phyloP scores from a whole-genome alignment of 1,140 invertebrate species.

The Papilio polytes region DNA sequence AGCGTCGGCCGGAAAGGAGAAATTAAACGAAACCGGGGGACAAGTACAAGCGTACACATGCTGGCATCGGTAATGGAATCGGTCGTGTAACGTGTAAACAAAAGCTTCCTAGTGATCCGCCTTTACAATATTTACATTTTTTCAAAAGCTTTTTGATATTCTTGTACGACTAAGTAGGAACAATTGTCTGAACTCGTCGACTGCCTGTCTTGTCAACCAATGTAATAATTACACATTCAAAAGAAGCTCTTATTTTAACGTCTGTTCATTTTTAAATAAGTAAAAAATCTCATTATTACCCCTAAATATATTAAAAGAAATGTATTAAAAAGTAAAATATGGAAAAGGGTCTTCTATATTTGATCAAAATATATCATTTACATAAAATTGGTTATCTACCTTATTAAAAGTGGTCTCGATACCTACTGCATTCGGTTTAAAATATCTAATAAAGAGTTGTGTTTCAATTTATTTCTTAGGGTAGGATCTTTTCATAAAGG shows the following conservation, averaged over 20 bases:
- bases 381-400: constrained; percentile 13
- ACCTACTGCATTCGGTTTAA: constrained; percentile 28
- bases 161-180: background rate
- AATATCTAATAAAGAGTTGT: constrained; percentile 23
- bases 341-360: constrained; percentile 17
- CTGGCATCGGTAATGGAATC: constrained; percentile 51
- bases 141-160: constrained; percentile 6
- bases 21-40: constrained; percentile 63
- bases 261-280: constrained; percentile 16
- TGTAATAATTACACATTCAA: background rate
- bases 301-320: constrained; percentile 1
- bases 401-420: constrained; percentile 26
- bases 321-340: constrained; percentile 20
- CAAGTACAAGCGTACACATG: constrained; percentile 69
- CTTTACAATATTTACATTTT: constrained; percentile 24
- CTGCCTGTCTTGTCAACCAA: background rate
- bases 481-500: constrained; percentile 18
- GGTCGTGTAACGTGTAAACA: constrained; percentile 32
- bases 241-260: constrained; percentile 39
- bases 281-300: constrained; percentile 28
- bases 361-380: background rate
- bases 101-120: constrained; percentile 22
- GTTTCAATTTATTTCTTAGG: constrained; percentile 9
- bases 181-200: background rate
- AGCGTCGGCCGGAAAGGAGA: constrained; percentile 51